A percentile compares a stretch with the other conserved stretches of the same genome.
Conservation (phyloP, 1,140 invertebrate species). For the Piezodorus guildinii region DNA sequence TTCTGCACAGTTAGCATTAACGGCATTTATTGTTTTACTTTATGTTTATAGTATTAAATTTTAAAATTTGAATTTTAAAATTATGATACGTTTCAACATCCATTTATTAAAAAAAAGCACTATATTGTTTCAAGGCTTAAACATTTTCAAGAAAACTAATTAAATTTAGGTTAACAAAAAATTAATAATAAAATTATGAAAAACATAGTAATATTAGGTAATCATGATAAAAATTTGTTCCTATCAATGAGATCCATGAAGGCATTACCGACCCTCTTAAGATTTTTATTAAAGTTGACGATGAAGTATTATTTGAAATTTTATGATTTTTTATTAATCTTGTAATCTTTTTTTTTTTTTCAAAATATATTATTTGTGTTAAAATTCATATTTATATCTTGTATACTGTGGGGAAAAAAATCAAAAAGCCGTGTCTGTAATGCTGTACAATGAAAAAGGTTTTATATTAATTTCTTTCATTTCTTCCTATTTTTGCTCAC, state of each 20-base stretch:
- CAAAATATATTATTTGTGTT: conserved; percentile 10
- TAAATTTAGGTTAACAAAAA: no score
- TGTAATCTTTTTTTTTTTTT: conserved; percentile 7
- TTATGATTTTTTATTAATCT: not conserved
- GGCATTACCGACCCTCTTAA: no score
- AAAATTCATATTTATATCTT: conserved; percentile 6
- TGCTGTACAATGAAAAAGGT: conserved; percentile 10
- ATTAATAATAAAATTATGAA: no score
- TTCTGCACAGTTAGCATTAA: conserved; percentile 1
- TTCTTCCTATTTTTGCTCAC: not conserved
- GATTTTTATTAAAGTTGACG: no score
- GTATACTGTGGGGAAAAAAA: conserved; percentile 1
- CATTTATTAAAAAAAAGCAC: no score
- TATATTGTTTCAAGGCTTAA: no score
- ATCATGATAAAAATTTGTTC: no score
- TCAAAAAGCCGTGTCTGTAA: conserved; percentile 7
- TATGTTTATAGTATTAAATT: not conserved
- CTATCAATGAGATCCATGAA: no score
- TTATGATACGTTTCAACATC: no score
- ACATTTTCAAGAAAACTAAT: no score
- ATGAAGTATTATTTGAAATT: no score
- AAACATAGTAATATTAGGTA: no score
- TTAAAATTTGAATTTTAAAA: not conserved
- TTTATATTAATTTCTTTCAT: conserved; percentile 4
- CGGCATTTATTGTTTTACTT: conserved; percentile 1